These are phyloP conservation scores for Pseudoatta argentina DNA, from an alignment of 1,140 invertebrate genomes.

Conservation along the genomic window DNA sequence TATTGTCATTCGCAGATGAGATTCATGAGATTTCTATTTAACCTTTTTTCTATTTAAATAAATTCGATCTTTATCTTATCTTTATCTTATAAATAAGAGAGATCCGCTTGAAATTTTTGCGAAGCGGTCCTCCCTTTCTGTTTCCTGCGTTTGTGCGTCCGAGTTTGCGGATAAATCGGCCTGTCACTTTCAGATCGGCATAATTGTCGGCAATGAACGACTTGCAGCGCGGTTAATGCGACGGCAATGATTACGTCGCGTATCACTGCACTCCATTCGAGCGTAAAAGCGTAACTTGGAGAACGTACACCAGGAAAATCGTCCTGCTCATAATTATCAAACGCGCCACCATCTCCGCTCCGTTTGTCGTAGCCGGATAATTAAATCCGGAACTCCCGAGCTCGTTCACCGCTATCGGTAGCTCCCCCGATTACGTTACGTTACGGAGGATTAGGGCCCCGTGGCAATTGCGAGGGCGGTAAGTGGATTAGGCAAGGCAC, in stretches of 20 bases:
- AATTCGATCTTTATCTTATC: not conserved
- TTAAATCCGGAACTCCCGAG: conserved; percentile 64
- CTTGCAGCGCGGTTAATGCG: conserved; percentile 14
- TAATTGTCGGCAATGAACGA: not conserved
- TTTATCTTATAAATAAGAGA: conserved; percentile 1
- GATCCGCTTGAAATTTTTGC: not conserved
- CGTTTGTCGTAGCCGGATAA: conserved; percentile 58
- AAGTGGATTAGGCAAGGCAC: conserved; percentile 67
- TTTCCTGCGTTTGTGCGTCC: not conserved
- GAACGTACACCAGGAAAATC: not conserved
- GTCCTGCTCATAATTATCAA: conserved; percentile 57
- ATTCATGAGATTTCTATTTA: not conserved
- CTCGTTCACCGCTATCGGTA: conserved; percentile 57
- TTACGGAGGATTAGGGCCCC: conserved; percentile 62
- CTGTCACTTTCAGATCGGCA: not conserved
- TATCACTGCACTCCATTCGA: conserved; percentile 36
- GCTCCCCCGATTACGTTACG: conserved; percentile 64
- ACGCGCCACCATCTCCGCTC: conserved; percentile 43
- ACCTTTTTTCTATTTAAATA: not conserved
- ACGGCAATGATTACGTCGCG: conserved; percentile 23
- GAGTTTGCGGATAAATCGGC: not conserved
- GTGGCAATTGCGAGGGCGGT: conserved; percentile 59
- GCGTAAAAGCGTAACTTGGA: conserved; percentile 52
- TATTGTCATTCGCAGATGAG: not conserved
- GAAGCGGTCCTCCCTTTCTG: not conserved